These are phyloP conservation scores for Zaprionus bogoriensis DNA, from an alignment of 2,888 invertebrate genomes.

Conservation along the genomic window DNA sequence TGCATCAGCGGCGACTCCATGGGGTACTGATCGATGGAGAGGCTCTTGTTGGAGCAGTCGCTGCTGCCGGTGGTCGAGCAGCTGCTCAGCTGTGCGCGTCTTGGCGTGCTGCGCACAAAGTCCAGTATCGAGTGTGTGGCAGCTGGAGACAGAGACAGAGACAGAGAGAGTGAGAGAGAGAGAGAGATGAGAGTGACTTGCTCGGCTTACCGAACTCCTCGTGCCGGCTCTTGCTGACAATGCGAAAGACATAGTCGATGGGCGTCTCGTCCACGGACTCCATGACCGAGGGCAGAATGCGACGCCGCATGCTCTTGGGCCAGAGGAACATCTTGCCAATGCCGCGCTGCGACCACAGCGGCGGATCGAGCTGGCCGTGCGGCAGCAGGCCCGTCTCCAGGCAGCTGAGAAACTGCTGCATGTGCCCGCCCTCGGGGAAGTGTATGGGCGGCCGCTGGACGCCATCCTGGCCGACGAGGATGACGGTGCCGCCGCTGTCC, in stretches of 20 bases:
- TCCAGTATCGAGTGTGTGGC: constrained; percentile 88
- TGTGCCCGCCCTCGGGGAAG: constrained; percentile 94
- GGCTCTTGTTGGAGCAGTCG: constrained; percentile 85
- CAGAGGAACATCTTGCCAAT: constrained; percentile 87
- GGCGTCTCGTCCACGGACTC: constrained; percentile 85
- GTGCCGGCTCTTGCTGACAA: constrained; percentile 90
- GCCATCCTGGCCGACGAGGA: constrained; percentile 96
- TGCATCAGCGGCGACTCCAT: constrained; percentile 78
- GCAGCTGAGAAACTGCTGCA: constrained; percentile 94
- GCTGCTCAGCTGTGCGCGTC: constrained; percentile 85
- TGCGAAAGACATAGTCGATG: constrained; percentile 94
- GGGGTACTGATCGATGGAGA: constrained; percentile 83
- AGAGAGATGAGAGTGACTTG: neutral
- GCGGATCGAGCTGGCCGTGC: constrained; percentile 95
- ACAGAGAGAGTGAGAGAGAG: neutral
- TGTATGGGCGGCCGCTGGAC: constrained; percentile 97
- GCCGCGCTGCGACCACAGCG: constrained; percentile 95
- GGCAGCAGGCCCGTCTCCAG: constrained; percentile 93
- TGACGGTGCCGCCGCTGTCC: constrained; percentile 92
- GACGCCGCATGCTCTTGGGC: constrained; percentile 85
- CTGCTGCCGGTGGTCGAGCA: constrained; percentile 87
- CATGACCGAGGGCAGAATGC: constrained; percentile 87
- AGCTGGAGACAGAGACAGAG: constrained; percentile 81
- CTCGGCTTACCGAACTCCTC: constrained; percentile 87
- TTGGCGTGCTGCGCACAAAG: constrained; percentile 83